Evolutionary conservation across 2,113 vertebrate genomes (phyloP).

Genomic region (Todiramphus saurophagus): DNA sequence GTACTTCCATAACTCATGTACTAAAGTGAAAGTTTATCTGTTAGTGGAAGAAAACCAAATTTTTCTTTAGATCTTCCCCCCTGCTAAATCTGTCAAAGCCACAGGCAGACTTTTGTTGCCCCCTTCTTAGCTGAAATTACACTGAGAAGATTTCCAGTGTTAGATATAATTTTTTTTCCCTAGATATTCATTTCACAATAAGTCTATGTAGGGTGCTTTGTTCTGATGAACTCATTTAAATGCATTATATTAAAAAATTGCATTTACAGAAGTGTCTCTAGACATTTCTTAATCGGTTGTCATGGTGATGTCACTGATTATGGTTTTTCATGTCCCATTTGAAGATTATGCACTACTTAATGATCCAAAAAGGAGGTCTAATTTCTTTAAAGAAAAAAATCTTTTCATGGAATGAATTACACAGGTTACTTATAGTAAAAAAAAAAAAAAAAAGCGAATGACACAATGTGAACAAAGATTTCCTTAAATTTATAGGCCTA

Average conservation of each 20-base stretch:
- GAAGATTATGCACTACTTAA: slow-evolving; percentile 41
- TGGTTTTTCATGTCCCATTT: slow-evolving; percentile 54
- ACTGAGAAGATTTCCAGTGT: neutral
- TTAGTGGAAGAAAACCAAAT: neutral
- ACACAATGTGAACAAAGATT: neutral
- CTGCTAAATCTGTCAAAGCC: neutral
- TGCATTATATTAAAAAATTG: slow-evolving; percentile 52
- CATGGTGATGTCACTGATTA: slow-evolving; percentile 59
- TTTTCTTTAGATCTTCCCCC: neutral
- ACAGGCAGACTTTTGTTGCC: neutral
- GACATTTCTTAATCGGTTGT: slow-evolving; percentile 50
- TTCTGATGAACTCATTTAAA: slow-evolving; percentile 55
- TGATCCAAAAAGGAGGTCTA: slow-evolving; percentile 12
- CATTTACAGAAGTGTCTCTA: slow-evolving; percentile 41
- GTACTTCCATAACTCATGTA: neutral
- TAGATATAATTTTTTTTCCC: slow-evolving; percentile 19
- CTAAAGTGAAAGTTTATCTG: neutral
- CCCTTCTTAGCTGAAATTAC: neutral
- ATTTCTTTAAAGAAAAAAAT: neutral
- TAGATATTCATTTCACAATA: slow-evolving; percentile 29
- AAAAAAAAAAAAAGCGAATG: neutral
- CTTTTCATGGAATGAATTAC: neutral
- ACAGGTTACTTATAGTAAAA: neutral
- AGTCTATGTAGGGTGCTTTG: slow-evolving; percentile 39
- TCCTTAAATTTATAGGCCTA: neutral